Evolutionary conservation across 2,797 vertebrate species (phyloP), one percentile per base, ranked within the genome.

Genomic region (Ammospiza maritima): DNA sequence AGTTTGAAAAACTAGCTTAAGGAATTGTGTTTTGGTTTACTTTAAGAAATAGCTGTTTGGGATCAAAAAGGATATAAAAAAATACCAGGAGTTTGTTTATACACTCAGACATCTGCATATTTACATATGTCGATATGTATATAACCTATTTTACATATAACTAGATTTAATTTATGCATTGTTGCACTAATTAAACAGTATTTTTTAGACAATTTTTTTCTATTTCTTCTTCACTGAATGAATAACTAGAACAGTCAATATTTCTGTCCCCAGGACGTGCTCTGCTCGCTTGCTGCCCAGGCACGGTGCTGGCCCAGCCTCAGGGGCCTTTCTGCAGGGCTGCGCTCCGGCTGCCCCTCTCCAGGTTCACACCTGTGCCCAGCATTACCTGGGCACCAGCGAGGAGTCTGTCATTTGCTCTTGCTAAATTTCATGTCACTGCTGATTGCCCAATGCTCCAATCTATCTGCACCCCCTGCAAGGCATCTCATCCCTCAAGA

Each of bases 1-100:
- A 76, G 64, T 67, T 58, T 40, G 36, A 75, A 81, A 92, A 78
- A 45, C 16, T 50, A 65, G 20, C 34, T 82, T 66, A 90, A 83
- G n/a, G 34, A 88, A 66, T 34, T 2, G 2, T 44, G 22, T 29
- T 85, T 65, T 58, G 25, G 13, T 71, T 91, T 57, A 65, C 13
- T 79, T 78, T 54, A 85, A 27, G 40, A 82, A 64, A 82, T 16
- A 11, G 20, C 15, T 53, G 19, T 38, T 60, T 22, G 16, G 25
- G 34, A 58, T 50, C 16, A 69, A 79, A 82, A 53, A 61, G 5
- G 26, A 23, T 50, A 44, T 64, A 1, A 45, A 81, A 62, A 72
- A 73, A 38, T 34, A 50, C 8, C 25, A 62, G 14, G 10, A 42
- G 23, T 12, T 38, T 72, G 47, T 78, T 74, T 38, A 58, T 45